Evolutionary conservation across 1,140 invertebrate genomes (phyloP).

Genomic region (Cyrtorhinus lividipennis): DNA sequence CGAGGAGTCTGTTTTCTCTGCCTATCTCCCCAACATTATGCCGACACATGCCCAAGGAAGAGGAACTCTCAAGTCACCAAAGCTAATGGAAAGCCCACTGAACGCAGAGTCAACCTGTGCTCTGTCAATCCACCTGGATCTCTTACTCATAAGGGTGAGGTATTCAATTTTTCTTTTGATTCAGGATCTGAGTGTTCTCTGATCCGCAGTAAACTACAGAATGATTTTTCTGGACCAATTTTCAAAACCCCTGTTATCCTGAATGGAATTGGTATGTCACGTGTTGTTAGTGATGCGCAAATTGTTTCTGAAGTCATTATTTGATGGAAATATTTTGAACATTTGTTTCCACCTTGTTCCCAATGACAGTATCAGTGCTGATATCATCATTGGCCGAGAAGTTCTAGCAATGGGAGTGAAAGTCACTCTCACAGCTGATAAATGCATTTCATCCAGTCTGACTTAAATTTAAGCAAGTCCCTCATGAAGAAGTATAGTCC

Average conservation of each 20-base stretch:
- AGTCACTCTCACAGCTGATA: conserved; percentile 13
- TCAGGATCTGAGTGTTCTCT: conserved; percentile 11
- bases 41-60: no score
- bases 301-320: background rate
- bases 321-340: background rate
- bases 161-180: conserved; percentile 10
- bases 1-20: no score
- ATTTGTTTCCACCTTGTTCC: conserved; percentile 1
- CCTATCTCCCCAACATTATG: no score
- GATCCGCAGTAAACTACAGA: background rate
- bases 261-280: no score
- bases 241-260: no score
- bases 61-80: no score
- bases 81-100: background rate
- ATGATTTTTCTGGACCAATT: no score
- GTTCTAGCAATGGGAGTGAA: conserved; percentile 9
- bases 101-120: no score
- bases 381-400: conserved; percentile 15
- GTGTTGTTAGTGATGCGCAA: no score
- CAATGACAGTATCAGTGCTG: background rate
- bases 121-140: no score
- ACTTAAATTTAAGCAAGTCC: background rate
- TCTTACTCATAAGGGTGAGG: conserved; percentile 5
- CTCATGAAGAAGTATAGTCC: background rate
- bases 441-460: background rate